These are phyloP conservation scores for Phragmatobia fuliginosa DNA, from an alignment of 2,888 invertebrate species.

Conservation along the genomic window DNA sequence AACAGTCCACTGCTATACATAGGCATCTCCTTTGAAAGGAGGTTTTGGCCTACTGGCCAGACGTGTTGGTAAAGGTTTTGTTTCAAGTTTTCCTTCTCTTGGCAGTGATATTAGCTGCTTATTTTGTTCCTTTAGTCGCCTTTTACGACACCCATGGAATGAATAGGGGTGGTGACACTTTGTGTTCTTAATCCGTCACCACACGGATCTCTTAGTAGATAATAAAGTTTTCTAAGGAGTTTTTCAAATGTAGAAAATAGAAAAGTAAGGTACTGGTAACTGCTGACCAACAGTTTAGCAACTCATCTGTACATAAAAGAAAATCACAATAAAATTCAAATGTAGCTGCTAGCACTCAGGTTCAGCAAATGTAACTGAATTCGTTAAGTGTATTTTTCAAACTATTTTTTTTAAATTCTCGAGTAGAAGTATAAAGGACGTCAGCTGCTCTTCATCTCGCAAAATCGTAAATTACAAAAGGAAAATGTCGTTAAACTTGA, in stretches of 20 bases:
- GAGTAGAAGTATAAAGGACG: slow-evolving; percentile 12
- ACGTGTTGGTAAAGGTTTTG: too few relatives aligned
- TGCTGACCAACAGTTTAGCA: not conserved
- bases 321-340: not conserved
- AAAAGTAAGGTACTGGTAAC: not conserved
- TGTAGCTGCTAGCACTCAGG: not conserved
- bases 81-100: too few relatives aligned
- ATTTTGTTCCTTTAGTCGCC: too few relatives aligned
- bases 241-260: not conserved
- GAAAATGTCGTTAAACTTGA: slow-evolving; percentile 26
- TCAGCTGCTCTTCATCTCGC: slow-evolving; percentile 23
- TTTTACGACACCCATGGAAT: too few relatives aligned
- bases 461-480: slow-evolving; percentile 21
- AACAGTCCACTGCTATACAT: too few relatives aligned
- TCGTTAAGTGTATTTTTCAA: slow-evolving; percentile 1
- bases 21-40: too few relatives aligned
- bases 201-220: not conserved
- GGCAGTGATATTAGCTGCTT: too few relatives aligned
- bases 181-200: too few relatives aligned
- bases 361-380: not conserved
- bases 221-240: not conserved
- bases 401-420: slow-evolving; percentile 10
- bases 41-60: too few relatives aligned
- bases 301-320: not conserved
- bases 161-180: too few relatives aligned